Conservation (phyloP, 2,113 vertebrate species). For the Paracyprichromis sp. region DNA sequence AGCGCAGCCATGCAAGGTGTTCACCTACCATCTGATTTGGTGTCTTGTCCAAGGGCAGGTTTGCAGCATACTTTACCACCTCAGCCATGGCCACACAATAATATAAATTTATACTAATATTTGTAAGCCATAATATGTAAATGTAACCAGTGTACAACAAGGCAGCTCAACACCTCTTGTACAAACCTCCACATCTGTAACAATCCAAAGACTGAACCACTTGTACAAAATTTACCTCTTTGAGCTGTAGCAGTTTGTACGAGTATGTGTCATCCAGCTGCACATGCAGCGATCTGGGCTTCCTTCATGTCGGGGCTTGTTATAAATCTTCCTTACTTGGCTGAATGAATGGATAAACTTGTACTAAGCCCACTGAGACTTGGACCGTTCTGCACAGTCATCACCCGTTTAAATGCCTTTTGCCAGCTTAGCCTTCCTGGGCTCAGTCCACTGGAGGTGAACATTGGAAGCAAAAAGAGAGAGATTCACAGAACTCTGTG, state of each 20-base stretch:
- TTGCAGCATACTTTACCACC: background rate
- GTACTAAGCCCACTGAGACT: background rate
- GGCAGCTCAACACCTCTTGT: background rate
- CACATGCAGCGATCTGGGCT: background rate
- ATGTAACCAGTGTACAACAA: background rate
- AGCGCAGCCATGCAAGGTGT: background rate
- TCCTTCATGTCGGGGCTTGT: background rate
- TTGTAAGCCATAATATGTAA: background rate
- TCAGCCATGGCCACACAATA: background rate
- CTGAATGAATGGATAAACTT: background rate
- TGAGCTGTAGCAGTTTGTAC: background rate
- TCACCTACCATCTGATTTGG: background rate
- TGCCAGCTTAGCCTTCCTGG: background rate
- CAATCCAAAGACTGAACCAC: background rate
- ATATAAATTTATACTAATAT: background rate
- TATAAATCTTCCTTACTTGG: constrained; percentile 9
- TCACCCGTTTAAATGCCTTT: background rate
- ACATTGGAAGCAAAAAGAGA: background rate
- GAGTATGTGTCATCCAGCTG: background rate
- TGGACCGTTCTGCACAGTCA: background rate
- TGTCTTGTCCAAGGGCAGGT: background rate
- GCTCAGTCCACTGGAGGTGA: background rate
- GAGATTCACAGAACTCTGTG: background rate
- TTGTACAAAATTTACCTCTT: constrained; percentile 19
- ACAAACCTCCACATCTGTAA: background rate